Percentiles rank a stretch among this genome's conserved stretches.
phyloP scores from a whole-genome alignment of 2,888 invertebrate species.

The Branchipolynoe longqiensis region DNA sequence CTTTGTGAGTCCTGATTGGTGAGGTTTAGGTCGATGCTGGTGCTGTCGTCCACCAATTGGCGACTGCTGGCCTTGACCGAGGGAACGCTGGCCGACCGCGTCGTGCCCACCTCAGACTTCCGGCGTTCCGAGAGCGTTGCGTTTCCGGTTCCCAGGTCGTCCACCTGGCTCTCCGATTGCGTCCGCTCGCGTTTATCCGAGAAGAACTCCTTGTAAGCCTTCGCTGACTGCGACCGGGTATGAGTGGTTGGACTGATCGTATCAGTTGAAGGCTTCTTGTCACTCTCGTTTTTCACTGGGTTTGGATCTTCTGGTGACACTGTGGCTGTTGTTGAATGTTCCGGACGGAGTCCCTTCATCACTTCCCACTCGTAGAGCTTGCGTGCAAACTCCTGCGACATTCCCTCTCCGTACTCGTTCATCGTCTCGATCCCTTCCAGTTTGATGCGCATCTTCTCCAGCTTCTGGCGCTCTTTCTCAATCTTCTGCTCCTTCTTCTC shows the following conservation, averaged over 20 bases:
- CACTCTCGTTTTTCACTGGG: background rate
- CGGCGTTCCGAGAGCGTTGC: constrained; percentile 33
- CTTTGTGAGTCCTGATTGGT: constrained; percentile 53
- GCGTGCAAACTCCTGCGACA: constrained; percentile 93
- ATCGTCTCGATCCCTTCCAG: constrained; percentile 80
- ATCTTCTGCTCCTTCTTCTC: constrained; percentile 82
- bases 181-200: constrained; percentile 44
- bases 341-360: constrained; percentile 61
- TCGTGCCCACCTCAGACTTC: constrained; percentile 51
- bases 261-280: background rate
- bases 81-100: constrained; percentile 45
- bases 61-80: constrained; percentile 9
- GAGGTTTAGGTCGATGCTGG: constrained; percentile 59
- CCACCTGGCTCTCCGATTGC: constrained; percentile 43
- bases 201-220: constrained; percentile 51
- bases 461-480: constrained; percentile 85
- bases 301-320: background rate
- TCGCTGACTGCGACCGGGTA: constrained; percentile 60
- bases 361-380: constrained; percentile 93
- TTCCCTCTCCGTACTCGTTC: constrained; percentile 90
- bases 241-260: constrained; percentile 36
- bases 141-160: constrained; percentile 37
- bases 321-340: background rate
- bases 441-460: constrained; percentile 84
- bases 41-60: constrained; percentile 60